These are phyloP conservation scores for Dascyllus trimaculatus DNA, from an alignment of 2,113 vertebrate genomes.

Conservation along the genomic window DNA sequence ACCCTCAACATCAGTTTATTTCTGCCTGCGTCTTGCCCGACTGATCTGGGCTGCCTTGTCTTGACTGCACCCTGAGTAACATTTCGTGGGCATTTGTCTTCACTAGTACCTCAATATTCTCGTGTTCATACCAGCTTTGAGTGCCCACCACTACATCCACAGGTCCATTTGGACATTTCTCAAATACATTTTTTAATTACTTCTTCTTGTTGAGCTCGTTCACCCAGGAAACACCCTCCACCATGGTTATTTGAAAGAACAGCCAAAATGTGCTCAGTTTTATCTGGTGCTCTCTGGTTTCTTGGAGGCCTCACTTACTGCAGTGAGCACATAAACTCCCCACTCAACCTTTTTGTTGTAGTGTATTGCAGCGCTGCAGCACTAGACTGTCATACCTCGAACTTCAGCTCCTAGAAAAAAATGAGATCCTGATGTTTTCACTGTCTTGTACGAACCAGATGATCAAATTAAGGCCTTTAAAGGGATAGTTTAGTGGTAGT, in stretches of 20 bases:
- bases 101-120: neutral
- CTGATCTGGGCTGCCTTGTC: neutral
- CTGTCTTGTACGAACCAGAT: neutral
- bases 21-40: neutral
- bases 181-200: no score
- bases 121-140: neutral
- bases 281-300: neutral
- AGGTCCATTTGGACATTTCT: neutral
- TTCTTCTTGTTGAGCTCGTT: no score
- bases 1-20: neutral
- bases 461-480: slow-evolving; percentile 19
- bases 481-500: slow-evolving; percentile 14
- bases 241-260: neutral
- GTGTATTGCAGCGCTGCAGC: neutral
- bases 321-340: neutral
- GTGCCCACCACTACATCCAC: neutral
- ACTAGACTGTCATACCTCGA: neutral
- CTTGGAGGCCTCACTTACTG: neutral
- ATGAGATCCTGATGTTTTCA: neutral
- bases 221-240: neutral
- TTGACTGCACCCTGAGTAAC: neutral
- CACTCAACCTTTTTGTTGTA: neutral
- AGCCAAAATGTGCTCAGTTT: neutral
- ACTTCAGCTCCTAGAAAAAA: neutral
- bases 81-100: neutral